phyloP scores from a whole-genome alignment of 2,113 vertebrate species.

The Dipodomys merriami region DNA sequence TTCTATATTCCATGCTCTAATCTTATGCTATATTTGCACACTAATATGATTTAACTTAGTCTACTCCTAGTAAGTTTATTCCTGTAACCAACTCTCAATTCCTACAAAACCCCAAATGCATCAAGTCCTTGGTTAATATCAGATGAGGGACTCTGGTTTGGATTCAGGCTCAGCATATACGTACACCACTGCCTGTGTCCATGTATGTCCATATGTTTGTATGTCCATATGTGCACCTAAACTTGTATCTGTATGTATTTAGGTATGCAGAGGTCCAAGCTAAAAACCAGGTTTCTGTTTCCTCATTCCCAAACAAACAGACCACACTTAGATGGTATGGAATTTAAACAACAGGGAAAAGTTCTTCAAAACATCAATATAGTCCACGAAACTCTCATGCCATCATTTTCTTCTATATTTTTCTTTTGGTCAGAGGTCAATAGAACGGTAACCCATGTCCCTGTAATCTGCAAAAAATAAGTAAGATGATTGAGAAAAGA shows the following conservation, averaged over 20 bases:
- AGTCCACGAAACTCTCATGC: conserved; percentile 17
- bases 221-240: neutral
- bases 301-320: neutral
- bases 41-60: neutral
- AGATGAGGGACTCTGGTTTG: neutral
- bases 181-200: no score
- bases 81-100: neutral
- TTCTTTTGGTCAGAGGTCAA: conserved; percentile 29
- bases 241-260: neutral
- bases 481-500: neutral
- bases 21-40: neutral
- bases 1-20: neutral
- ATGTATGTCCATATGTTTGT: accelerated
- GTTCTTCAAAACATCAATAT: accelerated
- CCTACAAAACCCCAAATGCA: neutral
- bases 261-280: neutral
- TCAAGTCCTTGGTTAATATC: neutral
- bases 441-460: conserved; percentile 36
- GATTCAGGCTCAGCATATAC: neutral
- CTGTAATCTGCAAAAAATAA: conserved; percentile 56
- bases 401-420: conserved; percentile 23
- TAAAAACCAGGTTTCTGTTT: neutral
- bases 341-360: neutral
- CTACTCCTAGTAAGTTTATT: neutral
- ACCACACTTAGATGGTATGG: conserved; percentile 22